These are phyloP conservation scores for Muricea muricata DNA, from an alignment of 92 coral and sea anemone genomes.

Conservation along the genomic window DNA sequence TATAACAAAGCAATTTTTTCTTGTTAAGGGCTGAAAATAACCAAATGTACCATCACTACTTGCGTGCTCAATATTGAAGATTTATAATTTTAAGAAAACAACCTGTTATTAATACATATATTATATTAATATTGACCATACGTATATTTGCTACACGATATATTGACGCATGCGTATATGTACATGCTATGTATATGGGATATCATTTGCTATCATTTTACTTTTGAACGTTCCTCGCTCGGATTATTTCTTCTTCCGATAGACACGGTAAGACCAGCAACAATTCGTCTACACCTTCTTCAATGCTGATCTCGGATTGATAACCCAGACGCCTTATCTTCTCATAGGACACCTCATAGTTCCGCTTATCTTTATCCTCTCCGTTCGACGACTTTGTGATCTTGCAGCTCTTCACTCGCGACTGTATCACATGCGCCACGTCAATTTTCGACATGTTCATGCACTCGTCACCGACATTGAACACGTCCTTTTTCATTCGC, in stretches of 20 bases:
- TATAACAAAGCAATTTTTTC: too few species aligned
- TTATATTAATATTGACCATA: too few species aligned
- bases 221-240: constrained; percentile 76
- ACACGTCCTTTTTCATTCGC: constrained; percentile 80
- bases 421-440: constrained; percentile 77
- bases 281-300: constrained; percentile 83
- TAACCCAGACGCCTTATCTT: constrained; percentile 83
- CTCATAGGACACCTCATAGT: constrained; percentile 86
- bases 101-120: too few species aligned
- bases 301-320: constrained; percentile 71
- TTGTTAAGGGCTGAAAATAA: too few species aligned
- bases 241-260: constrained; percentile 71
- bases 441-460: constrained; percentile 93
- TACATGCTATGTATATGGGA: too few species aligned
- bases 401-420: constrained; percentile 72
- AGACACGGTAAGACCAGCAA: constrained; percentile 80
- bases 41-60: too few species aligned
- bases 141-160: too few species aligned
- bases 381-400: constrained; percentile 80
- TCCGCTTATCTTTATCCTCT: constrained; percentile 86
- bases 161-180: too few species aligned
- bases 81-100: too few species aligned
- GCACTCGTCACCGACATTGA: constrained; percentile 87
- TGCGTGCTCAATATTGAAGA: too few species aligned
- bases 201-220: too few species aligned